phyloP scores from a whole-genome alignment of 2,888 invertebrate genomes.

The Hemicrepidius hirtus region DNA sequence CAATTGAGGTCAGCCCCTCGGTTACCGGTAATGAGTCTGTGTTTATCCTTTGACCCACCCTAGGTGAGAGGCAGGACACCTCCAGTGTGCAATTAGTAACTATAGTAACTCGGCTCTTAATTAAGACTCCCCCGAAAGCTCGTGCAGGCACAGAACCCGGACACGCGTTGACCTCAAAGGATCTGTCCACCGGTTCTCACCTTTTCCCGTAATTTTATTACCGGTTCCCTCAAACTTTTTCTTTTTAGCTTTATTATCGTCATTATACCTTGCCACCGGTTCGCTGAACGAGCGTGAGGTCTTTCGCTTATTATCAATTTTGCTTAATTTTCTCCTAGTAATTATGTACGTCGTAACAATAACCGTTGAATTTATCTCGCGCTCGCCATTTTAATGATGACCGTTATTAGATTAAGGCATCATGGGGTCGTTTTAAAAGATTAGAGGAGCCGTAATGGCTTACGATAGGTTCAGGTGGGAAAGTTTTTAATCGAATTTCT shows the following conservation, averaged over 20 bases:
- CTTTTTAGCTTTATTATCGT: slow-evolving; percentile 55
- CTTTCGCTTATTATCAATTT: slow-evolving; percentile 60
- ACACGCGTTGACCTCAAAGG: slow-evolving; percentile 60
- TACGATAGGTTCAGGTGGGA: slow-evolving; percentile 58
- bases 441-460: slow-evolving; percentile 54
- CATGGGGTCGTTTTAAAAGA: slow-evolving; percentile 58
- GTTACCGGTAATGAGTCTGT: slow-evolving; percentile 60
- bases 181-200: slow-evolving; percentile 60
- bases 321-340: slow-evolving; percentile 61
- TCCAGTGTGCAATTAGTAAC: slow-evolving; percentile 62
- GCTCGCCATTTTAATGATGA: slow-evolving; percentile 60
- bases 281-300: slow-evolving; percentile 53
- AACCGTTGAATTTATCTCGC: slow-evolving; percentile 66
- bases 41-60: slow-evolving; percentile 59
- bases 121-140: slow-evolving; percentile 61
- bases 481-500: slow-evolving; percentile 57
- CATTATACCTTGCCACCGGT: slow-evolving; percentile 54
- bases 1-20: slow-evolving; percentile 54
- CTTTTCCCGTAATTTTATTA: slow-evolving; percentile 55
- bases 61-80: slow-evolving; percentile 60
- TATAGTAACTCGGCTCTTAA: slow-evolving; percentile 64
- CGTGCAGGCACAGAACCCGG: slow-evolving; percentile 48
- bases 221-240: slow-evolving; percentile 50
- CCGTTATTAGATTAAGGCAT: slow-evolving; percentile 59
- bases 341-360: slow-evolving; percentile 62